phyloP scores from a whole-genome alignment of 35 echinoderm and acorn worm species.

The Acanthaster planci region DNA sequence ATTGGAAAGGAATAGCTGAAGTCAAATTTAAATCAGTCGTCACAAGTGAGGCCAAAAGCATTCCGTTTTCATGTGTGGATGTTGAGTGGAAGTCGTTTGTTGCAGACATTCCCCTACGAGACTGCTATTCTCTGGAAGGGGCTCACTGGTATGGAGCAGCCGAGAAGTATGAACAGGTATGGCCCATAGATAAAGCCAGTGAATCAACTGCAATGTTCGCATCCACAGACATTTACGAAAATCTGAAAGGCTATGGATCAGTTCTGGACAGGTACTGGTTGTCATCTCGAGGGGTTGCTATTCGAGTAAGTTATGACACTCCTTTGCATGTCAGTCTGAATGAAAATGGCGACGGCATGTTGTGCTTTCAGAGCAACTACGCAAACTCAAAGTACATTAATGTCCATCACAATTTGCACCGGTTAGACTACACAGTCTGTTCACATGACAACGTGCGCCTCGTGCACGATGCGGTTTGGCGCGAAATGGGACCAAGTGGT shows the following conservation, averaged over 20 bases:
- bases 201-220: slow-evolving; percentile 78
- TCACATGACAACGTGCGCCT: slow-evolving; percentile 57
- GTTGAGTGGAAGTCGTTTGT: neutral
- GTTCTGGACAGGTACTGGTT: slow-evolving; percentile 93
- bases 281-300: slow-evolving; percentile 82
- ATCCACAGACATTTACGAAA: slow-evolving; percentile 83
- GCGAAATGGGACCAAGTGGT: slow-evolving; percentile 36
- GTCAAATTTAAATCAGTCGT: neutral
- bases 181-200: slow-evolving; percentile 90
- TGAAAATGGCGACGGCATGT: slow-evolving; percentile 50
- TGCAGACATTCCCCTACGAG: slow-evolving; percentile 42
- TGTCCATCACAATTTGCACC: slow-evolving; percentile 3
- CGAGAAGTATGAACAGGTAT: slow-evolving; percentile 80
- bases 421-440: slow-evolving; percentile 75
- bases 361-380: slow-evolving; percentile 71
- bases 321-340: slow-evolving; percentile 88
- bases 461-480: slow-evolving; percentile 72
- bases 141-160: slow-evolving; percentile 92
- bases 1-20: neutral
- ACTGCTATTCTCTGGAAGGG: slow-evolving; percentile 66
- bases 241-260: slow-evolving; percentile 75
- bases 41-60: neutral
- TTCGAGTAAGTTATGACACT: slow-evolving; percentile 58
- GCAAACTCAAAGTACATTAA: slow-evolving; percentile 71
- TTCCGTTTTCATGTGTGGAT: neutral